Evolutionary conservation across 1,140 invertebrate genomes (phyloP), one percentile per base, ranked within the genome.

Genomic region (Psilanteris sp.): DNA sequence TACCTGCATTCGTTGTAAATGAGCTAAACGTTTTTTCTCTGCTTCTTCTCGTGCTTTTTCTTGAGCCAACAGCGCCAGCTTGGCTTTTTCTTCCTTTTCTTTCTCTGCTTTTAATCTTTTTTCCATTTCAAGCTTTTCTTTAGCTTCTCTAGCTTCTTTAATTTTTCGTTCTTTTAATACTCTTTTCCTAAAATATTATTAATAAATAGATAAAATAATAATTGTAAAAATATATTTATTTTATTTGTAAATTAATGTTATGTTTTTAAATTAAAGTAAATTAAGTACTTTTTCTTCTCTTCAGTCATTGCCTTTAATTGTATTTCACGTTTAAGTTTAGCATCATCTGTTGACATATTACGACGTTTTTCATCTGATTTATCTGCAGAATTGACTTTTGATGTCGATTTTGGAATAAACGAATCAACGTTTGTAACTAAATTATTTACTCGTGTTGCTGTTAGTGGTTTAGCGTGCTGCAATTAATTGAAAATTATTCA

Each of bases 101-200:
- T 36, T 83, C 43, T 89, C 86, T 76, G 82, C 26, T 81, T 86
- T 85, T 74, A 87, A 20, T 72, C 89, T 50, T 80, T 85, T 85
- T 79, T 85, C 86, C 29, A 79, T 29, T 7, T 87, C 83, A 36
- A 77, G 59, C 31, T 85, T 90, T 41, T 92, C 91, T 44, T 90
- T 89, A 1, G 86, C 88, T 62, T 91, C 90, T 6, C 90, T 87
- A n/a, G 88, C 87, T 57, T 90, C 85, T 46, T 88, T 90, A 5
- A 90, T 91, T 55, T 90, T 90, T 8, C 87, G 62, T 79, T 92
- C 90, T 52, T 91, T 92, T 44, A 91, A 88, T 62, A 91, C 89
- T 0, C 91, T 84, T 74, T 89, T 90, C 48, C 90, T 87, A 11
- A 10, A 41, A 52, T 31, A 15, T 2, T 20, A 20, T 20, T 20